phyloP scores from a whole-genome alignment of 2,797 vertebrate species.

The Tragelaphus eurycerus region DNA sequence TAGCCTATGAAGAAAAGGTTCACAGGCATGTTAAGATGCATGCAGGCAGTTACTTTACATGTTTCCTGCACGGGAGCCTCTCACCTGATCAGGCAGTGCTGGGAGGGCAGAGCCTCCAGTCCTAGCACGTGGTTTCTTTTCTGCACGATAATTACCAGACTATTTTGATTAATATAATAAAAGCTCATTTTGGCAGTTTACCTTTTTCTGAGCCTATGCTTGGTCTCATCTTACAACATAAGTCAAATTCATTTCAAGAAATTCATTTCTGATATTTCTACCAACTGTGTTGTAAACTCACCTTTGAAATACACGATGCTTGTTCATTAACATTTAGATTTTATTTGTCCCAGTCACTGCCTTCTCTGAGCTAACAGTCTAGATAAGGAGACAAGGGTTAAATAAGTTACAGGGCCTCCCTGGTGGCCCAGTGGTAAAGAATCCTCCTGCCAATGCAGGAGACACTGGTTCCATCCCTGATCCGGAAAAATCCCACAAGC shows the following conservation, averaged over 20 bases:
- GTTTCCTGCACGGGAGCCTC: background rate
- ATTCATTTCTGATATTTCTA: background rate
- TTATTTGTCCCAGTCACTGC: background rate
- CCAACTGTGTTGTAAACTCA: background rate
- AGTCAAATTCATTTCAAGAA: background rate
- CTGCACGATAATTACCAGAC: background rate
- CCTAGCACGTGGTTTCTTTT: background rate
- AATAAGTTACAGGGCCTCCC: background rate
- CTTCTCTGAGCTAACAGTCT: background rate
- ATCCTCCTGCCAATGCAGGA: background rate
- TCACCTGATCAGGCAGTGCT: background rate
- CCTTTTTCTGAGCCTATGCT: background rate
- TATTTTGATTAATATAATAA: background rate
- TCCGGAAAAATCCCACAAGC: background rate
- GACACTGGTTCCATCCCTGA: background rate
- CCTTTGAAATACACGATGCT: background rate
- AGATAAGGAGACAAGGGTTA: background rate
- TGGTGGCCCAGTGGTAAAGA: background rate
- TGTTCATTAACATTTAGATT: background rate
- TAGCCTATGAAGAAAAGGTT: conserved; percentile 40
- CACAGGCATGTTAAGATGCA: background rate
- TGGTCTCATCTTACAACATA: background rate
- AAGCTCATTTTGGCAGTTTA: conserved; percentile 7
- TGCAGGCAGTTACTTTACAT: background rate
- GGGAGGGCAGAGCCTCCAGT: background rate